Evolutionary conservation across 2,797 vertebrate species (phyloP), one percentile per base, ranked within the genome.

Genomic region (Periophthalmus magnuspinnatus): DNA sequence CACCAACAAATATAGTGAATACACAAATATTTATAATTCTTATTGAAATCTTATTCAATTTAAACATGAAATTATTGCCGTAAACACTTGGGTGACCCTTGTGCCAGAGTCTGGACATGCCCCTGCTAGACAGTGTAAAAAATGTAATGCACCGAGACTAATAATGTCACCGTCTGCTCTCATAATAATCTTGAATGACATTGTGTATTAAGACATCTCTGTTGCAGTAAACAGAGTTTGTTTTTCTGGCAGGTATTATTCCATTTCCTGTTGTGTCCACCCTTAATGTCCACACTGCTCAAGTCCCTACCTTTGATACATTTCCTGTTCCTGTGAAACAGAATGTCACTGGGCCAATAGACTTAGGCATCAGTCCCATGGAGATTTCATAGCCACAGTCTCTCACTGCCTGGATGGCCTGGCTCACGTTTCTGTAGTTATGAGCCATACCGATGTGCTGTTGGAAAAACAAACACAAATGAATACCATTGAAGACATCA

Each of bases 401-500:
- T 17, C 98, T 95, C 74, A 99, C 95, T 48, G 98, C 97, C 87
- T 99, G 97, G 67, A 99, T 90, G 54, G 98, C 98, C 91, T 99
- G 97, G 84, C 95, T 96, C 83, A 97, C 97, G 34, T 96, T 99
- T 80, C 97, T 92, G 92, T 99, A 99, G 92, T 99, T 99, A 77
- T 99, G 98, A 50, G 96, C 95, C 98, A 99, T 99, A 68, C 97
- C 97, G 59, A 99, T 96, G 86, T 99, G 97, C 97, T 99, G 90
- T 62, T 45, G 62, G 16, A 2, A 7, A 0, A 36, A 70, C 21
- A 47, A 68, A 69, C 58, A 68, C 11, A 38, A 17, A 28, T 50
- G 48, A n/a, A 50, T 52, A 52, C 19, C 50, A 19, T 6, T 52
- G 48, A 45, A 45, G 0, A 4, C 13, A 45, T 5, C 16, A 45